Conservation (phyloP, 2,113 vertebrate species). For the Thunnus maccoyii region DNA sequence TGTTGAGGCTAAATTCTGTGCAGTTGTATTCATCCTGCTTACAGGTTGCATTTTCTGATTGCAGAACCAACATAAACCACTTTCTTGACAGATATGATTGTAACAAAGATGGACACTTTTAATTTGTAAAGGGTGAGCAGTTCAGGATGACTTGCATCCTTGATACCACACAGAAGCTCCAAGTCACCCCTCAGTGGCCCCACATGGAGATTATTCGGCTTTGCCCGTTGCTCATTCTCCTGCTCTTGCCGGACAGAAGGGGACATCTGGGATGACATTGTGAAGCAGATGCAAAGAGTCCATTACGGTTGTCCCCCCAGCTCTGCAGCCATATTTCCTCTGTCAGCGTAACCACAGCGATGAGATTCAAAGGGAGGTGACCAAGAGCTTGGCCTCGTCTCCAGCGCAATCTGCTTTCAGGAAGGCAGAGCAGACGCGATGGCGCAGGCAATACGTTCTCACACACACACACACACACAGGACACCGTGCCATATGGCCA, state of each 20-base stretch:
- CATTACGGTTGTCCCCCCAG: slow-evolving; percentile 64
- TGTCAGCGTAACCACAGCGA: slow-evolving; percentile 60
- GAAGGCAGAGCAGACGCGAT: slow-evolving; percentile 17
- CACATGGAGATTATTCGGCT: not conserved
- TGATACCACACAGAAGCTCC: not conserved
- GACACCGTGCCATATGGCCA: slow-evolving; percentile 59
- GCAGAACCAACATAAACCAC: not conserved
- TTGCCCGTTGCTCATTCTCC: slow-evolving; percentile 40
- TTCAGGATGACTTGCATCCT: not conserved
- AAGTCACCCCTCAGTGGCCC: slow-evolving; percentile 12
- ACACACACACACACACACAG: not conserved
- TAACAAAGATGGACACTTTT: slow-evolving; percentile 49
- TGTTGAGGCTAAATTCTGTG: not conserved
- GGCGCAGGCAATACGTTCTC: slow-evolving; percentile 3
- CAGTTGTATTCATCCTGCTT: not conserved
- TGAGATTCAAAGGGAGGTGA: slow-evolving; percentile 66
- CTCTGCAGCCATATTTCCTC: slow-evolving; percentile 70
- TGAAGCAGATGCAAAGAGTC: slow-evolving; percentile 78
- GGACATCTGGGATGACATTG: slow-evolving; percentile 73
- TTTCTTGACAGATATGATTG: slow-evolving; percentile 15
- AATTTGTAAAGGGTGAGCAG: slow-evolving; percentile 46
- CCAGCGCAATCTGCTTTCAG: slow-evolving; percentile 74
- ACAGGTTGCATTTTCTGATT: slow-evolving; percentile 20
- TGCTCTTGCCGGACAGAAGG: slow-evolving; percentile 56
- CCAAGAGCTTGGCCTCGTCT: slow-evolving; percentile 66